Percentiles rank a stretch among this genome's conserved stretches.
phyloP scores from a whole-genome alignment of 2,888 invertebrate species.

The Hypolimnas misippus region DNA sequence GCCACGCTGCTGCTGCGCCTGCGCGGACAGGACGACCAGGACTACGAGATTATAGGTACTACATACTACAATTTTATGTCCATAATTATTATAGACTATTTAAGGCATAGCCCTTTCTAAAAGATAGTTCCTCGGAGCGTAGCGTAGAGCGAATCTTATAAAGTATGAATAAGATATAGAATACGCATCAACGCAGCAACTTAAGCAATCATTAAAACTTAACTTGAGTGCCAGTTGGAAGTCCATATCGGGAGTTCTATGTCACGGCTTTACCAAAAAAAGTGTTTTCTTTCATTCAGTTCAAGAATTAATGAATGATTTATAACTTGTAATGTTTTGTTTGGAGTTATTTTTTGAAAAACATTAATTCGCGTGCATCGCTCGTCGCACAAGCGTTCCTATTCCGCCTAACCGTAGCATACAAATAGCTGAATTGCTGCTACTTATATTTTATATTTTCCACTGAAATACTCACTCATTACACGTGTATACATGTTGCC shows the following conservation, averaged over 20 bases:
- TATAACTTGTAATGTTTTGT: not conserved
- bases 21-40: conserved; percentile 32
- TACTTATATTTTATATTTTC: not conserved
- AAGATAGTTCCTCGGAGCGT: too few species aligned
- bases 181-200: too few species aligned
- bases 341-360: not conserved
- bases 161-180: too few species aligned
- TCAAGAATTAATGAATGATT: too few species aligned
- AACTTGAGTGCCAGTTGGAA: too few species aligned
- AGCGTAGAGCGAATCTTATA: too few species aligned
- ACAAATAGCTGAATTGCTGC: conserved; percentile 7
- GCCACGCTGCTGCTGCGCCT: conserved; percentile 39
- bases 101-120: too few species aligned
- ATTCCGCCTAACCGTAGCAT: not conserved
- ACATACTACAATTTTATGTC: not conserved
- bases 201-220: too few species aligned
- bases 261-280: too few species aligned
- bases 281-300: too few species aligned
- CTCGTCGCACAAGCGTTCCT: not conserved
- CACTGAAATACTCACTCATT: not conserved
- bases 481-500: conserved; percentile 13
- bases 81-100: too few species aligned
- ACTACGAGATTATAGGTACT: conserved; percentile 15
- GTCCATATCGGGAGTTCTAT: too few species aligned
- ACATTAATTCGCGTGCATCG: not conserved